Evolutionary conservation across 2,888 invertebrate species (phyloP).

Genomic region (Chymomyza fuscimana): DNA sequence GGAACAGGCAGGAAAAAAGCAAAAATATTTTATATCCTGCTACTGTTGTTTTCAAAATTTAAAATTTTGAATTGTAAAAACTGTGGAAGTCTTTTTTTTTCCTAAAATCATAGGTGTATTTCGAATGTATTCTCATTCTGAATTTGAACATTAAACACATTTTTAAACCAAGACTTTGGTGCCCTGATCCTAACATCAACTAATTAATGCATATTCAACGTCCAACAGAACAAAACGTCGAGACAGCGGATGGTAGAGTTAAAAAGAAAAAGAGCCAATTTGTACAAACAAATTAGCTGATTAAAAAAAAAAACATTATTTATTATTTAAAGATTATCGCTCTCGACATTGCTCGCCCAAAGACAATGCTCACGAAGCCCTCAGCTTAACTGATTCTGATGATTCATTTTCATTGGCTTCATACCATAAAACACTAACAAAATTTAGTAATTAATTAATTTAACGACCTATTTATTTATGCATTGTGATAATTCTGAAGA

Average conservation of each 20-base stretch:
- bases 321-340: slow-evolving; percentile 10
- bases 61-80: no score
- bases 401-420: slow-evolving; percentile 32
- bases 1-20: no score
- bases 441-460: background rate
- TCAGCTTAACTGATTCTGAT: slow-evolving; percentile 21
- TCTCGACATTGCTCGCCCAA: slow-evolving; percentile 28
- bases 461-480: slow-evolving; percentile 13
- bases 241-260: slow-evolving; percentile 31
- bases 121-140: no score
- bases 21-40: no score
- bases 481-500: slow-evolving; percentile 42
- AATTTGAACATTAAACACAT: no score
- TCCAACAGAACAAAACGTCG: background rate
- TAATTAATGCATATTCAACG: background rate
- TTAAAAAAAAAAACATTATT: slow-evolving; percentile 1
- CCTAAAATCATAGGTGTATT: no score
- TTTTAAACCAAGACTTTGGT: background rate
- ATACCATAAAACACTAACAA: slow-evolving; percentile 20
- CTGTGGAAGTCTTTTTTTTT: no score
- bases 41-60: no score
- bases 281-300: slow-evolving; percentile 6
- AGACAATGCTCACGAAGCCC: slow-evolving; percentile 41
- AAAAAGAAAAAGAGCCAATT: slow-evolving; percentile 11
- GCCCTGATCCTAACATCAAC: background rate